Evolutionary conservation across 2,113 vertebrate species (phyloP).

Genomic region (Nerophis lumbriciformis): DNA sequence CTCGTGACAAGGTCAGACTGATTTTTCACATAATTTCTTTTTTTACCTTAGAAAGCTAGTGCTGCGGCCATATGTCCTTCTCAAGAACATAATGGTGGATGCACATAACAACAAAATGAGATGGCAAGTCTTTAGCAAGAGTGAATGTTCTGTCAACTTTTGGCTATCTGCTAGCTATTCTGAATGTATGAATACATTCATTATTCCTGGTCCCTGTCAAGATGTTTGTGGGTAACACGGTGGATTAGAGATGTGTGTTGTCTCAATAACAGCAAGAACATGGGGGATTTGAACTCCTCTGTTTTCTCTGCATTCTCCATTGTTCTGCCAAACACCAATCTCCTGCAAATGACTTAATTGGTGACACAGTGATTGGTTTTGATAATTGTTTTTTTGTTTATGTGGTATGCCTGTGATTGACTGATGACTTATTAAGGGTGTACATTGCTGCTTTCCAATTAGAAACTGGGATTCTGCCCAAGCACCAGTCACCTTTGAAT

Average conservation of each 20-base stretch:
- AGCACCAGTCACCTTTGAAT: not conserved
- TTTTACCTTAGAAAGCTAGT: conserved; percentile 4
- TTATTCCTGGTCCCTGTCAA: not conserved
- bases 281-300: not conserved
- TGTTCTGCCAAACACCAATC: not conserved
- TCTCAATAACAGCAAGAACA: not conserved
- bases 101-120: conserved; percentile 5
- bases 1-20: conserved; percentile 38
- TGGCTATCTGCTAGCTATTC: not conserved
- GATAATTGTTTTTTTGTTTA: not conserved
- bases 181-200: not conserved
- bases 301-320: not conserved
- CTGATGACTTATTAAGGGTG: not conserved
- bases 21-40: conserved; percentile 17
- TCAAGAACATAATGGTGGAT: conserved; percentile 5
- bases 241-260: not conserved
- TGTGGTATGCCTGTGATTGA: not conserved
- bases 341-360: not conserved
- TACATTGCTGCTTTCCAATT: not conserved
- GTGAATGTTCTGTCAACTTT: not conserved
- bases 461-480: not conserved
- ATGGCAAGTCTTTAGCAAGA: not conserved
- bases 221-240: not conserved
- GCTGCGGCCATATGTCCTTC: conserved; percentile 4
- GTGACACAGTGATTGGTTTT: not conserved